phyloP scores from a whole-genome alignment of 2,113 vertebrate genomes.

The Tragelaphus buxtoni region DNA sequence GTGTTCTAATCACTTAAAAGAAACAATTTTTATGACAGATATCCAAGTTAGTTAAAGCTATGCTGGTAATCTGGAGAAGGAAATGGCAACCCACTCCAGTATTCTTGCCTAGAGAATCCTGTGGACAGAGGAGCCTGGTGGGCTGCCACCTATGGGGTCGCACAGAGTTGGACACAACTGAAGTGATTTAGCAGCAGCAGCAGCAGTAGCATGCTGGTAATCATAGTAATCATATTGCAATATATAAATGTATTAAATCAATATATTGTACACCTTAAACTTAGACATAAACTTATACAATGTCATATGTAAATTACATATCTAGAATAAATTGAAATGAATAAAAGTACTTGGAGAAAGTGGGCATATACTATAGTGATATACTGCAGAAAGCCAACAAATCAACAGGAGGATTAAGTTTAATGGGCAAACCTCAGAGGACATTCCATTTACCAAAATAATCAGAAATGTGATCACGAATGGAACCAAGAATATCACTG shows the following conservation, averaged over 20 bases:
- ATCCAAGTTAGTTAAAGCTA: background rate
- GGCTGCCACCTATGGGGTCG: background rate
- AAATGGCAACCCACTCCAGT: background rate
- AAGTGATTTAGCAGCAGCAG: background rate
- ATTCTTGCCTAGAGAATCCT: background rate
- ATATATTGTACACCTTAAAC: background rate
- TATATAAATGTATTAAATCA: background rate
- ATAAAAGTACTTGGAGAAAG: background rate
- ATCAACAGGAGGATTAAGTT: background rate
- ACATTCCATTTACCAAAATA: background rate
- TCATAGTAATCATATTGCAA: background rate
- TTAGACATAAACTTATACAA: background rate
- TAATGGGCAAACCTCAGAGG: background rate
- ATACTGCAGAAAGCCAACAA: background rate
- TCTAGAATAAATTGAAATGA: background rate
- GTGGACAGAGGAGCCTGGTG: background rate
- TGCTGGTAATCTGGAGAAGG: background rate
- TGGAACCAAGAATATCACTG: background rate
- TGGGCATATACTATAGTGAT: background rate
- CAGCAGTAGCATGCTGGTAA: background rate
- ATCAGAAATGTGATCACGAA: background rate
- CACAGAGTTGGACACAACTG: fast-evolving
- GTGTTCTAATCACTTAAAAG: background rate
- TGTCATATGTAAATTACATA: background rate
- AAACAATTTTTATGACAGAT: background rate